Conservation (phyloP, 2,113 vertebrate genomes). For the Myrmecophaga tridactyla region DNA sequence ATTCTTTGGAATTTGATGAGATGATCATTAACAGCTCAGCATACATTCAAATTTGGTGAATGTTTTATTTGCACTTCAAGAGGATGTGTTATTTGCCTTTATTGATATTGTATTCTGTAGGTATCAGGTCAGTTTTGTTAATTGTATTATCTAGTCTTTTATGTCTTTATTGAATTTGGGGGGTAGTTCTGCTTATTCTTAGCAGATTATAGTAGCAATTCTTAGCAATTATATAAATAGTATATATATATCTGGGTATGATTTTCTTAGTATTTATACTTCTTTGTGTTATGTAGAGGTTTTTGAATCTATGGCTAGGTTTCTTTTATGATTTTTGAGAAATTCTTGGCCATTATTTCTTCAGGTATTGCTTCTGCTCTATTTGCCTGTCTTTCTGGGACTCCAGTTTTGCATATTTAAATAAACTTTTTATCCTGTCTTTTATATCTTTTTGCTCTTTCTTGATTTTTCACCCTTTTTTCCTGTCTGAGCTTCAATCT, state of each 20-base stretch:
- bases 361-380: neutral
- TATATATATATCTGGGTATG: neutral
- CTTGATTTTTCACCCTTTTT: neutral
- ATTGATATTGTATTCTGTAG: neutral
- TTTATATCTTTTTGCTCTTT: neutral
- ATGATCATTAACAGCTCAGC: neutral
- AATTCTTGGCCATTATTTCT: neutral
- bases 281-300: neutral
- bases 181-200: neutral
- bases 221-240: neutral
- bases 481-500: neutral
- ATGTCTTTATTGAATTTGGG: neutral
- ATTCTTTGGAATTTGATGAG: neutral
- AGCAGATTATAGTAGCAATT: too few relatives aligned
- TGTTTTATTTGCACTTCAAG: neutral
- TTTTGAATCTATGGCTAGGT: neutral
- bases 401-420: neutral
- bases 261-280: neutral
- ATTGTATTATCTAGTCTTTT: neutral
- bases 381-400: neutral
- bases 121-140: neutral
- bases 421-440: neutral
- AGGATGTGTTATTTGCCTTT: neutral
- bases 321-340: neutral
- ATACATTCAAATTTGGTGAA: neutral